Base-by-base conservation (phyloP, 2,113 vertebrate species). In the Pogona vitticeps region DNA sequence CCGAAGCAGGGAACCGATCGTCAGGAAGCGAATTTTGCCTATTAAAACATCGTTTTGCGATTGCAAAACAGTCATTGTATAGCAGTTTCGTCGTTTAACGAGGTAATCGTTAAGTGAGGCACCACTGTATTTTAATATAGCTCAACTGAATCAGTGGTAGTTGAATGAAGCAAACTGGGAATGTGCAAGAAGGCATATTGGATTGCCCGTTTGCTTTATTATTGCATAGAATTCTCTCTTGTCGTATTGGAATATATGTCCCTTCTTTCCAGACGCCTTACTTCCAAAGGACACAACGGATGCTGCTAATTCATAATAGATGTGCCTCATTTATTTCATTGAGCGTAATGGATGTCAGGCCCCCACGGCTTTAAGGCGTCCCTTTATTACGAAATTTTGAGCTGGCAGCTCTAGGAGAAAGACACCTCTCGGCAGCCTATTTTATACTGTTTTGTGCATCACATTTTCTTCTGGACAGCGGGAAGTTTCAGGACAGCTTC, bases 301-400 rank as follows among this genome's bases (percentile, higher is more conserved):
- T 83, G 71, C 71, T 71, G 73, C 70, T 75, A 40, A 61, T 61
- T 61, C 70, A 83, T 83, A 83, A 83, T 83, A 72, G 71, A 83
- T 72, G 71, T 28, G 21, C 82, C 71, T 83, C 36, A n/a, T 83
- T 63, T 75, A 73, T 73, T 61, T 83, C 56, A 40, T 31, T n/a
- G 58, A 20, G 58, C 71, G 23, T 84, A 75, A 84, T 84, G 71
- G 71, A 75, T 63, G 36, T 84, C 71, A 84, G 42, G 33, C 71
- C 40, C n/a, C 36, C 23, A 31, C 26, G 23, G 56, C 71, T 75
- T 56, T n/a, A 61, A 75, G 63, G 71, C 36, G 42, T 75, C 71
- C 36, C 82, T 63, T 84, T 42, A 61, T 42, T 75, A 61, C 38
- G 71, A 75, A 84, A 63, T 84, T 84, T 84, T 75, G 82, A 84